Evolutionary conservation across 2,888 invertebrate species (phyloP).

Genomic region (Ditula angustiorana): DNA sequence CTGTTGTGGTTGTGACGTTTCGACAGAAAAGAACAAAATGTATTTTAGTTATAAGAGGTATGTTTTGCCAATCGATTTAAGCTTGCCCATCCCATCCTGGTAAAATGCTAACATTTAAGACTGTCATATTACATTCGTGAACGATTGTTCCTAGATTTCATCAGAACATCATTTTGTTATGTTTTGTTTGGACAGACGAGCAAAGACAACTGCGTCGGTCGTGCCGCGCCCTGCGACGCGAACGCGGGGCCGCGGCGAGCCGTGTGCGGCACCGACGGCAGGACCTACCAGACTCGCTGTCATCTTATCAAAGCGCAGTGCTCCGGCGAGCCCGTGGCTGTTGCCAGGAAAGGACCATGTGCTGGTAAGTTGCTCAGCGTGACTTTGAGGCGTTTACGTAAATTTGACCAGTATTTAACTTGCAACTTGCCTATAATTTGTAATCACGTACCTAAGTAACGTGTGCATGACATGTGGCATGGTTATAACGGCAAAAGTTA

Average conservation of each 20-base stretch:
- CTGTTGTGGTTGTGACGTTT: too few species aligned
- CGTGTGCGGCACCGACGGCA: slow-evolving; percentile 92
- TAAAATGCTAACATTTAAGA: too few species aligned
- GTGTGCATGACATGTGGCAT: not conserved
- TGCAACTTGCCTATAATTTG: too few species aligned
- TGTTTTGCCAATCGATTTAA: too few species aligned
- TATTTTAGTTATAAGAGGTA: too few species aligned
- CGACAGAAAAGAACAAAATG: too few species aligned
- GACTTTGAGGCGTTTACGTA: not conserved
- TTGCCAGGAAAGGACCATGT: slow-evolving; percentile 91
- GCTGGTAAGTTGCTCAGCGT: slow-evolving; percentile 76
- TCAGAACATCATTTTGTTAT: not conserved
- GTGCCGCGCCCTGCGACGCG: slow-evolving; percentile 75
- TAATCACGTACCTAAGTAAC: too few species aligned
- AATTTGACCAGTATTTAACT: not conserved
- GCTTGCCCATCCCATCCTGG: too few species aligned
- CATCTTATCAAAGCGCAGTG: slow-evolving; percentile 92
- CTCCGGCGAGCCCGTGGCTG: slow-evolving; percentile 88
- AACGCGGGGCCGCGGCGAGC: slow-evolving; percentile 72
- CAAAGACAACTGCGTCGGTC: slow-evolving; percentile 62
- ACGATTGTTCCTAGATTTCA: too few species aligned
- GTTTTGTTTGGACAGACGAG: slow-evolving; percentile 46
- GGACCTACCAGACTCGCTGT: slow-evolving; percentile 93
- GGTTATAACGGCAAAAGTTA: slow-evolving; percentile 19
- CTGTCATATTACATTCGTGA: too few species aligned